These are phyloP conservation scores for Rana temporaria DNA, from an alignment of 2,113 vertebrate genomes.

Conservation along the genomic window DNA sequence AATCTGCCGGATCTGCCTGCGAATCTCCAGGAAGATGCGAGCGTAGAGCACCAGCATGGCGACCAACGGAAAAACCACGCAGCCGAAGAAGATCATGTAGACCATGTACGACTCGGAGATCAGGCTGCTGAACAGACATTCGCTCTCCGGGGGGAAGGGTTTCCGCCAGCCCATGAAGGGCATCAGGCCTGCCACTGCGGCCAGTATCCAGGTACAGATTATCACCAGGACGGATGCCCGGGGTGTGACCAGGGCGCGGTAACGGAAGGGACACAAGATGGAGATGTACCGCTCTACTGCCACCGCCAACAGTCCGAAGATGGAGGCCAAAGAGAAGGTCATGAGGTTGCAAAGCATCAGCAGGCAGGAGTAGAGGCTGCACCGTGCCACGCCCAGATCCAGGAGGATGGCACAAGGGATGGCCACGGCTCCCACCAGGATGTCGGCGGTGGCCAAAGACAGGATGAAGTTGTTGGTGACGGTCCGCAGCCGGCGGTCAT, in stretches of 20 bases:
- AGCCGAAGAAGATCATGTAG: conserved; percentile 61
- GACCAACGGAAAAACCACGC: conserved; percentile 50
- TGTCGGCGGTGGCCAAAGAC: conserved; percentile 57
- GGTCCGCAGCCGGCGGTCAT: conserved; percentile 44
- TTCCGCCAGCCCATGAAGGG: conserved; percentile 61
- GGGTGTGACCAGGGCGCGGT: conserved; percentile 42
- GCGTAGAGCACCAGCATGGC: conserved; percentile 60
- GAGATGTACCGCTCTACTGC: conserved; percentile 59
- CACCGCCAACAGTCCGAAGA: conserved; percentile 60
- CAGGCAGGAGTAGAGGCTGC: conserved; percentile 46
- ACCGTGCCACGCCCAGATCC: conserved; percentile 23
- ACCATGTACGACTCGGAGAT: conserved; percentile 60
- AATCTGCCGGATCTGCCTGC: conserved; percentile 56
- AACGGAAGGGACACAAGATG: conserved; percentile 59
- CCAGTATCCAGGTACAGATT: conserved; percentile 52
- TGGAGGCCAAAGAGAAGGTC: conserved; percentile 60
- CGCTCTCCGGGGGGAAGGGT: not conserved
- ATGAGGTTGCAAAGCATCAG: conserved; percentile 60
- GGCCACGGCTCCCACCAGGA: conserved; percentile 58
- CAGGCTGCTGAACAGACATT: conserved; percentile 57
- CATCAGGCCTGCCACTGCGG: conserved; percentile 32
- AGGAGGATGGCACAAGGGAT: conserved; percentile 60
- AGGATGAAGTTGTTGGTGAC: conserved; percentile 61
- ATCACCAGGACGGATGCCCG: conserved; percentile 41
- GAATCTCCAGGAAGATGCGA: conserved; percentile 60